These are phyloP conservation scores for Listrodromus nycthemerus DNA, from an alignment of 2,888 invertebrate species.

Conservation along the genomic window DNA sequence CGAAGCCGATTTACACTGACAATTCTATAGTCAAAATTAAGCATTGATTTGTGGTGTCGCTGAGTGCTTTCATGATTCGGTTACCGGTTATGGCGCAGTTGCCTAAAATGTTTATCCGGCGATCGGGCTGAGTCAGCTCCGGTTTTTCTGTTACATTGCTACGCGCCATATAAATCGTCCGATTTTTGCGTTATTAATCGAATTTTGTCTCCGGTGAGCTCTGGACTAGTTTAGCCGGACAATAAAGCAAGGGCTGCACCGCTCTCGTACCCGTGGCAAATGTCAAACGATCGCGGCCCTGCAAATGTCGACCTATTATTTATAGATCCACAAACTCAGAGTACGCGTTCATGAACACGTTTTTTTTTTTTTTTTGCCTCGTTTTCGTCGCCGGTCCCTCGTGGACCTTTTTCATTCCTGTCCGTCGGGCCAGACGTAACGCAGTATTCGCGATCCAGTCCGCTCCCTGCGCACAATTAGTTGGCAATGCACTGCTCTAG, in stretches of 20 bases:
- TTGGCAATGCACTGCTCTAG: slow-evolving; percentile 55
- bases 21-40: slow-evolving; percentile 27
- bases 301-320: slow-evolving; percentile 79
- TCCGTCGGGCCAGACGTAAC: slow-evolving; percentile 39
- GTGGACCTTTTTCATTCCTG: slow-evolving; percentile 57
- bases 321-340: slow-evolving; percentile 73
- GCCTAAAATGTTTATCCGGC: too few relatives aligned
- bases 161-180: not conserved
- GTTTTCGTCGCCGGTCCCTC: slow-evolving; percentile 49
- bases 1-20: not conserved
- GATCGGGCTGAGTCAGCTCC: not conserved
- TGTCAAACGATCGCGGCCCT: slow-evolving; percentile 78
- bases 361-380: slow-evolving; percentile 63
- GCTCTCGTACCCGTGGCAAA: slow-evolving; percentile 69
- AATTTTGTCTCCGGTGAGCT: not conserved
- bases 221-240: not conserved
- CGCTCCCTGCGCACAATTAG: slow-evolving; percentile 58
- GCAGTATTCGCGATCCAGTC: slow-evolving; percentile 61
- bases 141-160: not conserved
- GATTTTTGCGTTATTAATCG: not conserved
- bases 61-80: slow-evolving; percentile 26
- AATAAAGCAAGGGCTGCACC: slow-evolving; percentile 23
- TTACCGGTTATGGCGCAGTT: not conserved
- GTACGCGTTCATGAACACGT: slow-evolving; percentile 74
- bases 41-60: slow-evolving; percentile 4